Evolutionary conservation across 2,888 invertebrate species (phyloP), one percentile per base, ranked within the genome.

Genomic region (Cheilosia impressa): DNA sequence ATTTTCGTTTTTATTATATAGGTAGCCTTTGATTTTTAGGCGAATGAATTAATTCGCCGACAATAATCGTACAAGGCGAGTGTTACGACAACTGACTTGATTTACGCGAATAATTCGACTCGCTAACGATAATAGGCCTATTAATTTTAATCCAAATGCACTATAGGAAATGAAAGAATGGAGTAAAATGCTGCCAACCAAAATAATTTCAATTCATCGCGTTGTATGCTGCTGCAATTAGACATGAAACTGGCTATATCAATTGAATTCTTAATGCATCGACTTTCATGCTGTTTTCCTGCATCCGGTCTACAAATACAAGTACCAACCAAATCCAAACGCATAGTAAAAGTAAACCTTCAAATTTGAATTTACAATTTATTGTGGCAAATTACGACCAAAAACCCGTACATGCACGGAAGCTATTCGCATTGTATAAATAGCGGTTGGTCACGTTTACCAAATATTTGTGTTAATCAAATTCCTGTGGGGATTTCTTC

Each of bases 401-500:
- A 45, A 77, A 68, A 22, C 60, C 53, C 13, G 53, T 43, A 38
- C 2, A 17, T 77, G 52, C 53, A 68, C 60, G 68, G 34, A 68
- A 52, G 43, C 68, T 27, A 52, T 34, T 63, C 77, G 55, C 69
- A 47, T 57, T 78, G 69, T 63, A 63, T 53, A 78, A 63, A 78
- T 71, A 71, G 69, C 13, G 27, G 69, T 71, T 68, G 68, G 78
- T 71, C 78, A 78, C 78, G 78, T 78, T 78, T 63, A 31, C 55
- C 71, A 78, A 78, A 78, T 78, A 65, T 78, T 78, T 78, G 78
- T 69, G 71, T 63, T 77, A 78, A 71, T 78, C 78, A 69, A 63
- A 78, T 71, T 47, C 78, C 78, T 53, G 10, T 63, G 50, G 63
- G 53, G 2, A 45, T 31, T 52, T 68, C 41, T 22, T 45, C 45